A percentile compares a stretch with the other conserved stretches of the same genome.
These are phyloP conservation scores for Avahi laniger DNA, from an alignment of 2,797 vertebrate species.

Conservation along the genomic window DNA sequence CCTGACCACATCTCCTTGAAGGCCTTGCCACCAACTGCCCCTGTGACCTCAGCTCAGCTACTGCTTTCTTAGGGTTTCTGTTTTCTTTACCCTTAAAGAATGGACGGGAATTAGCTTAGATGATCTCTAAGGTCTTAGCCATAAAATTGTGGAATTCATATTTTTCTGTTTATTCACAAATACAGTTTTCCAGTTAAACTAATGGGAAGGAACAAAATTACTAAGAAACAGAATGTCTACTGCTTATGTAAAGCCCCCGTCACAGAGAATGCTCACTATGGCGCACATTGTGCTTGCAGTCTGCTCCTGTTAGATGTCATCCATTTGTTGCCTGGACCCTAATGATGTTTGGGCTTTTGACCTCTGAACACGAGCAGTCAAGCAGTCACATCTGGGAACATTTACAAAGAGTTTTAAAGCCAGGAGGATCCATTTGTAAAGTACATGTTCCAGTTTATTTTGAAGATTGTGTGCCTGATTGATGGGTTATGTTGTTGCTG, in stretches of 20 bases:
- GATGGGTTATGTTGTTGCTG: not conserved
- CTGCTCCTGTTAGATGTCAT: not conserved
- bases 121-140: not conserved
- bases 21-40: not conserved
- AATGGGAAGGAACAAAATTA: not conserved
- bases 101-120: not conserved
- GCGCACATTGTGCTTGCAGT: not conserved
- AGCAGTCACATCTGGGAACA: not conserved
- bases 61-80: not conserved
- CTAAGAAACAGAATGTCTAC: not conserved
- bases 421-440: not conserved
- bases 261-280: not conserved
- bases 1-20: not conserved
- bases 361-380: not conserved
- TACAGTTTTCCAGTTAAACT: not conserved
- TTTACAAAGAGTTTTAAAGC: not conserved
- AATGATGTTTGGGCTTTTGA: not conserved
- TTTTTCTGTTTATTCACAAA: not conserved
- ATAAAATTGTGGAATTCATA: not conserved
- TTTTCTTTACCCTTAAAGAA: not conserved
- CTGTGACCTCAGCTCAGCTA: not conserved
- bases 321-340: not conserved
- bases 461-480: not conserved
- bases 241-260: not conserved
- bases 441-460: conserved; percentile 5